Percentiles rank a stretch among this genome's conserved stretches.
phyloP scores from a whole-genome alignment of 2,113 vertebrate genomes.

The Mastomys coucha region DNA sequence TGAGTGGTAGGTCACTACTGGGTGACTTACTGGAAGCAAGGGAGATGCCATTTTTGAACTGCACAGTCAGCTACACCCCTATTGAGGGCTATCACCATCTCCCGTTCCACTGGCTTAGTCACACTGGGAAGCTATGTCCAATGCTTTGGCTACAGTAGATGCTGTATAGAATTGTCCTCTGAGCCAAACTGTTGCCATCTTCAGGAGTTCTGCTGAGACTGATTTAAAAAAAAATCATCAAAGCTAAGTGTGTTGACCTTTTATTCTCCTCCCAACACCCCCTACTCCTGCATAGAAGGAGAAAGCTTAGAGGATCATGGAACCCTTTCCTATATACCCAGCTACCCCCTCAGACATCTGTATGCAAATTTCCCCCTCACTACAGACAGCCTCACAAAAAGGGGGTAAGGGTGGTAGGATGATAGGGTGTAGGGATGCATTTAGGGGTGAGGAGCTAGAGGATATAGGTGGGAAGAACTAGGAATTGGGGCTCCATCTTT shows the following conservation, averaged over 20 bases:
- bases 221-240: neutral
- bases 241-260: neutral
- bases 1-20: neutral
- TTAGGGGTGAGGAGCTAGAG: neutral
- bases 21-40: no score
- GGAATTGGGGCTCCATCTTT: neutral
- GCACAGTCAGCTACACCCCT: no score
- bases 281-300: neutral
- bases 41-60: neutral
- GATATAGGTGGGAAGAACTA: no score
- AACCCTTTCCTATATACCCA: neutral
- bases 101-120: fast-evolving
- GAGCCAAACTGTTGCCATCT: neutral
- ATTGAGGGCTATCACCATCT: fast-evolving
- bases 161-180: neutral
- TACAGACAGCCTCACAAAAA: neutral
- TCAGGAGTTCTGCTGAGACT: neutral
- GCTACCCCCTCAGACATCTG: neutral
- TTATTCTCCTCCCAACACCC: neutral
- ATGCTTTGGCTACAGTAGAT: no score
- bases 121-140: neutral
- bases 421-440: neutral
- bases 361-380: neutral
- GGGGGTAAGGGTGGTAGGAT: neutral
- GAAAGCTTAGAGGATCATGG: neutral